These are phyloP conservation scores for Lordiphosa andalusiaca DNA, from an alignment of 2,888 invertebrate species.

Conservation along the genomic window DNA sequence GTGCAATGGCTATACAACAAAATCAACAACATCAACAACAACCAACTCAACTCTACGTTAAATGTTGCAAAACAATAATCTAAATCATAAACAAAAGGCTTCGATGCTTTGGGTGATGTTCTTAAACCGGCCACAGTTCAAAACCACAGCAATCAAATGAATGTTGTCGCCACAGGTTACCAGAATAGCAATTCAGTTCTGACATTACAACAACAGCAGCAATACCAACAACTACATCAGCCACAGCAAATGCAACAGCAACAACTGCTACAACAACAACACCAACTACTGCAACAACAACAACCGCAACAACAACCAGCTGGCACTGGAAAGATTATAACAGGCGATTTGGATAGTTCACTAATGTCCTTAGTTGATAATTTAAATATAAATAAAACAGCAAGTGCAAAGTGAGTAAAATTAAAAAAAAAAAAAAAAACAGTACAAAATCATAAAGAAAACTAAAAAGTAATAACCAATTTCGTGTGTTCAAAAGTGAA, in stretches of 20 bases:
- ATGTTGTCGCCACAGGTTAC: constrained; percentile 79
- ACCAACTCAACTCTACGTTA: constrained; percentile 19
- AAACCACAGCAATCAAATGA: constrained; percentile 74
- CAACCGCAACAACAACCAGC: constrained; percentile 80
- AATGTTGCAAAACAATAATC: constrained; percentile 35
- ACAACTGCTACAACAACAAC: constrained; percentile 66
- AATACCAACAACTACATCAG: constrained; percentile 50
- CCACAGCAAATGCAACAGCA: constrained; percentile 6
- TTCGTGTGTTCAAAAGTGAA: constrained; percentile 28
- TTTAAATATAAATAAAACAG: constrained; percentile 90
- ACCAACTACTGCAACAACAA: constrained; percentile 66
- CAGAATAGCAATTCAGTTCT: constrained; percentile 43
- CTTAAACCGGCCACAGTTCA: constrained; percentile 83
- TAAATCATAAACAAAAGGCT: constrained; percentile 81
- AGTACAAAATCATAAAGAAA: constrained; percentile 14
- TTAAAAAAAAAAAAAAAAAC: constrained; percentile 18
- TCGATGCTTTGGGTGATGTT: constrained; percentile 88
- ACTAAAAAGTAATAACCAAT: constrained; percentile 9
- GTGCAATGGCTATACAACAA: constrained; percentile 58
- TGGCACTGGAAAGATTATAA: constrained; percentile 87
- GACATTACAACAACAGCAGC: constrained; percentile 64
- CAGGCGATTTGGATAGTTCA: constrained; percentile 96
- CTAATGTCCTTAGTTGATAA: constrained; percentile 96
- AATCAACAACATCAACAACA: constrained; percentile 17
- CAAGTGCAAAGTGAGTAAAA: constrained; percentile 85